Conservation (phyloP, 2,888 invertebrate genomes). For the Teleiodes luculella region DNA sequence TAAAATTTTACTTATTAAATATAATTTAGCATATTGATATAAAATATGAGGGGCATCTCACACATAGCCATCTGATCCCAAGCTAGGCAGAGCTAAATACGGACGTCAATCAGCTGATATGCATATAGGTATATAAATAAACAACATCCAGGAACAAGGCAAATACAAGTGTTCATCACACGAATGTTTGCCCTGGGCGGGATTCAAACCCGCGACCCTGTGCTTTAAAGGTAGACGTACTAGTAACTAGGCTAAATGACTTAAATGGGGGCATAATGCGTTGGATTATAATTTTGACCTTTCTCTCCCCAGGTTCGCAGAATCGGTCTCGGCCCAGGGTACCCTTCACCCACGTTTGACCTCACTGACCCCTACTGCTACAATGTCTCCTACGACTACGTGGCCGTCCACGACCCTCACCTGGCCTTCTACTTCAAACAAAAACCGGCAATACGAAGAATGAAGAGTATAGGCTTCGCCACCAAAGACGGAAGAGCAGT, state of each 20-base stretch:
- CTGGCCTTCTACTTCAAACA: constrained; percentile 72
- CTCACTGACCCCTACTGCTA: constrained; percentile 68
- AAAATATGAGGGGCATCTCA: too few species aligned
- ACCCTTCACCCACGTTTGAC: constrained; percentile 57
- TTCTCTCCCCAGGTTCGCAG: constrained; percentile 51
- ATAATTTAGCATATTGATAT: too few species aligned
- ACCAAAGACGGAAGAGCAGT: constrained; percentile 79
- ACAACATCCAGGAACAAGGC: too few species aligned
- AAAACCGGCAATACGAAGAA: constrained; percentile 50
- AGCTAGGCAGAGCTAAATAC: too few species aligned
- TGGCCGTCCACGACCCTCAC: constrained; percentile 79
- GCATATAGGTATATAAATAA: too few species aligned
- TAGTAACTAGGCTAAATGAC: neutral
- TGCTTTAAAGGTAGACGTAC: too few species aligned
- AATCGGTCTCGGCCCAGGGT: constrained; percentile 50
- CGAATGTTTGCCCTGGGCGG: too few species aligned
- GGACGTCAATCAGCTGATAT: too few species aligned
- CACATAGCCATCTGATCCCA: too few species aligned
- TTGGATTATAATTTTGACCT: neutral
- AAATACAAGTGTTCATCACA: too few species aligned
- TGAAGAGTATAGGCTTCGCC: constrained; percentile 76
- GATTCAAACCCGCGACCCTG: too few species aligned
- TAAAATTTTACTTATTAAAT: too few species aligned
- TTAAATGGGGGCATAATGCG: neutral
- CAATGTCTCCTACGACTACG: constrained; percentile 74